Base-by-base conservation (phyloP, 2,797 vertebrate genomes). In the Poeciliopsis infans region DNA sequence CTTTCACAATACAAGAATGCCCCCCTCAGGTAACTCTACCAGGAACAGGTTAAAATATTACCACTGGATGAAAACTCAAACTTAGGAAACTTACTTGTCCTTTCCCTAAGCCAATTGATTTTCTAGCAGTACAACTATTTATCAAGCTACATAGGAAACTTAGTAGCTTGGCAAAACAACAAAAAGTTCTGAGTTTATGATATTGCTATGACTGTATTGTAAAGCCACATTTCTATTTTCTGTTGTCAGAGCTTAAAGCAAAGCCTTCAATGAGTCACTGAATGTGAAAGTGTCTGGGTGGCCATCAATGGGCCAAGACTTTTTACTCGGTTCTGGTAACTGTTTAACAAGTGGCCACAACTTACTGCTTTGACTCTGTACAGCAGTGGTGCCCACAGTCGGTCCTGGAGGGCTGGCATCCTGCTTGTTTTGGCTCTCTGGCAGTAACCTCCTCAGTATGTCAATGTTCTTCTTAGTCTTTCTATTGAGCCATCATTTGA, bases 241-340 rank as follows among this genome's bases (percentile, higher is more conserved):
- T 39, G 31, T 64, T 66, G 16, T 31, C 61, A 36, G 33, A 1
- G 33, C 18, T 43, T 15, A 70, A 43, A 45, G 12, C 41, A 69
- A 5, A 70, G 68, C 68, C 12, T 70, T 70, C 1, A 70, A 45
- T 0, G 33, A 11, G 66, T 84, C 70, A 4, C 72, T 75, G 51
- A 46, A 33, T 69, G 25, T 72, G 81, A 87, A 83, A 77, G 69
- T 61, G 74, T 84, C 75, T 53, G 84, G 91, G 81, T 46, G 66
- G 57, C 55, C 85, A 71, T 84, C 76, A 81, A 72, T 80, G 83
- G 75, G 82, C 84, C 70, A 69, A 80, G 39, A 83, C 78, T 86
- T 86, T 91, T 90, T 81, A 86, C 84, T 83, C 78, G 61, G 33
- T 70, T 84, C 66, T 82, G 85, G 83, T 89, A 89, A 84, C 79